Evolutionary conservation across 2,797 vertebrate genomes (phyloP).

Genomic region (Artibeus jamaicensis): DNA sequence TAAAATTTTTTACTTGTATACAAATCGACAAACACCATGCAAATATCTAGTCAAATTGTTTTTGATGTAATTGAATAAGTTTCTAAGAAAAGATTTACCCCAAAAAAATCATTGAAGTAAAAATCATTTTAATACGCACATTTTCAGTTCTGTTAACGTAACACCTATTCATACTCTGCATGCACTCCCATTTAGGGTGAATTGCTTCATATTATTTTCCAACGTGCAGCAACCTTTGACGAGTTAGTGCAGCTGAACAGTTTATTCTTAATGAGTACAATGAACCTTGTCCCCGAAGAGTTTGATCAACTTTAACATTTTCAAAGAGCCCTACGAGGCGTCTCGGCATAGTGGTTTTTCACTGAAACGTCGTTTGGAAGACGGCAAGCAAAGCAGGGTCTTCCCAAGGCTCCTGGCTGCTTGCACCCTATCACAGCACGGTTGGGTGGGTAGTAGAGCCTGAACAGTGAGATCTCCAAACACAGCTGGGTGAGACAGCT

Average conservation of each 20-base stretch:
- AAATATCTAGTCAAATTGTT: neutral
- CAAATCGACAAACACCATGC: neutral
- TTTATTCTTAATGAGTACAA: constrained; percentile 25
- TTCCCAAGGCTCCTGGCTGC: neutral
- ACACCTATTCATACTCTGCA: neutral
- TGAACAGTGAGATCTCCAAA: constrained; percentile 1
- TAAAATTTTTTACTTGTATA: neutral
- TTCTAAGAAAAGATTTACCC: neutral
- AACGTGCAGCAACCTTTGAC: neutral
- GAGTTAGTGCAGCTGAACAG: neutral
- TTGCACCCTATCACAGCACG: neutral
- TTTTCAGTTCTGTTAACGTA: neutral
- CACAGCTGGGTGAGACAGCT: neutral
- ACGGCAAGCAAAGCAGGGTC: neutral
- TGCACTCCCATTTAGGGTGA: neutral
- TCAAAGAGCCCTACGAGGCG: neutral
- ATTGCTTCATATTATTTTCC: neutral
- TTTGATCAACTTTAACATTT: constrained; percentile 10
- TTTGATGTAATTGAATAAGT: neutral
- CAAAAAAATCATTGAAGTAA: constrained; percentile 19
- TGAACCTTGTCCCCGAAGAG: neutral
- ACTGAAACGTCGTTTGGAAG: neutral
- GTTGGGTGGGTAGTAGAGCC: neutral
- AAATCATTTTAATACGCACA: constrained; percentile 53
- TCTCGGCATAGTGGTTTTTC: neutral